Evolutionary conservation across 1,140 invertebrate genomes (phyloP).

Genomic region (Leucophenga varia): DNA sequence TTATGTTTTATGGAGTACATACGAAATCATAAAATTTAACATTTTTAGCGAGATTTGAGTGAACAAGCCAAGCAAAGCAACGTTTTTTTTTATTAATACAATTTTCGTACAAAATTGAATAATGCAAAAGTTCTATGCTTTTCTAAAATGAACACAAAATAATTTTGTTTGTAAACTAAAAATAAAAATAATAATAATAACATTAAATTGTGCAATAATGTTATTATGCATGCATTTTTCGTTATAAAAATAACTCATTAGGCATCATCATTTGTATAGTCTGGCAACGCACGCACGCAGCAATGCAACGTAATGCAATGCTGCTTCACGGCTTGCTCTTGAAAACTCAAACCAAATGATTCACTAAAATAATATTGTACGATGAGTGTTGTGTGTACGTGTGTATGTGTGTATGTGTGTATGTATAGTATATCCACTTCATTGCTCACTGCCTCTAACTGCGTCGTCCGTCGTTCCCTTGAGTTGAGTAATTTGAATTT

Average conservation of each 20-base stretch:
- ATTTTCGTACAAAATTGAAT: no score
- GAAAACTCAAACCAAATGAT: neutral
- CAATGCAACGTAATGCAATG: conserved; percentile 17
- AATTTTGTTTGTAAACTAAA: no score
- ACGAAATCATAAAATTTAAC: no score
- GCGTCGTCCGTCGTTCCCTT: conserved; percentile 20
- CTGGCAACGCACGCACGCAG: neutral
- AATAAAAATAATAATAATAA: no score
- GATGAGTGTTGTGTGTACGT: conserved; percentile 1
- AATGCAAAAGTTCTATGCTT: no score
- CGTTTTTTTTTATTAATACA: no score
- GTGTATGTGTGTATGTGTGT: conserved; percentile 8
- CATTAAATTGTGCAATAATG: no score
- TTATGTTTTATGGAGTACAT: no score
- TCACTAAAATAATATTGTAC: neutral
- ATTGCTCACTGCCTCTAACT: conserved; percentile 5
- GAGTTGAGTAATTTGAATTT: conserved; percentile 44
- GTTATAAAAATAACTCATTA: no score
- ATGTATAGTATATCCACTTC: conserved; percentile 27
- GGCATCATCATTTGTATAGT: neutral
- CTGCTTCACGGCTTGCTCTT: conserved; percentile 11
- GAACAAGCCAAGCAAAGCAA: no score
- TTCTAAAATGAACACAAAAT: no score
- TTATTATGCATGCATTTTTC: conserved; percentile 6
- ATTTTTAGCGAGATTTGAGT: no score